Evolutionary conservation across 1,140 invertebrate species (phyloP).

Genomic region (Cotesia typhae): DNA sequence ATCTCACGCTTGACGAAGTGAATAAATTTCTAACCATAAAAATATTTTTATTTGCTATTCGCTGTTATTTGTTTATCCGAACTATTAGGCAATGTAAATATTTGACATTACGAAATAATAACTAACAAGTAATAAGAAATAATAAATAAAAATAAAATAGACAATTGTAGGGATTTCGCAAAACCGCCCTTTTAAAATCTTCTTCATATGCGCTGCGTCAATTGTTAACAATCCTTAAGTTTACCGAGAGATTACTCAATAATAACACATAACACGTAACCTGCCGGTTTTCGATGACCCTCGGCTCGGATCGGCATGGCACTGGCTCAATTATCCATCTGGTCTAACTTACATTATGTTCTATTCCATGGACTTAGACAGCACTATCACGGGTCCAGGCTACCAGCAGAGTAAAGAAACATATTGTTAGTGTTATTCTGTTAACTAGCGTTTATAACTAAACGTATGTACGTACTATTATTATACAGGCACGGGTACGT

Average conservation of each 20-base stretch:
- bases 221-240: neutral
- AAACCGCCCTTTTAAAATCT: slow-evolving; percentile 24
- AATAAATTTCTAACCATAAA: neutral
- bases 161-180: slow-evolving; percentile 20
- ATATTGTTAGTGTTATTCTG: too few relatives aligned
- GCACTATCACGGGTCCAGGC: slow-evolving; percentile 9
- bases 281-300: slow-evolving; percentile 24
- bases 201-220: slow-evolving; percentile 8
- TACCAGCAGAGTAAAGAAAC: neutral
- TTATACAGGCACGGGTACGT: neutral
- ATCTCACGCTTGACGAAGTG: neutral
- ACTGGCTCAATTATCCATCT: slow-evolving; percentile 24
- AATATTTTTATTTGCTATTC: neutral
- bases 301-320: neutral
- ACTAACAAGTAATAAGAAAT: neutral
- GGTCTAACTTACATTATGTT: neutral
- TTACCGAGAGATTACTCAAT: too few relatives aligned
- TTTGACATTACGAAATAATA: neutral
- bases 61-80: neutral
- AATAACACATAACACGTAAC: neutral
- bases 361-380: neutral
- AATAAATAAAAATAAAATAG: too few relatives aligned
- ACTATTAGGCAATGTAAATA: neutral
- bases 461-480: neutral
- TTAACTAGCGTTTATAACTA: too few relatives aligned